phyloP scores from a whole-genome alignment of 2,797 vertebrate species.

The Pitangus sulphuratus region DNA sequence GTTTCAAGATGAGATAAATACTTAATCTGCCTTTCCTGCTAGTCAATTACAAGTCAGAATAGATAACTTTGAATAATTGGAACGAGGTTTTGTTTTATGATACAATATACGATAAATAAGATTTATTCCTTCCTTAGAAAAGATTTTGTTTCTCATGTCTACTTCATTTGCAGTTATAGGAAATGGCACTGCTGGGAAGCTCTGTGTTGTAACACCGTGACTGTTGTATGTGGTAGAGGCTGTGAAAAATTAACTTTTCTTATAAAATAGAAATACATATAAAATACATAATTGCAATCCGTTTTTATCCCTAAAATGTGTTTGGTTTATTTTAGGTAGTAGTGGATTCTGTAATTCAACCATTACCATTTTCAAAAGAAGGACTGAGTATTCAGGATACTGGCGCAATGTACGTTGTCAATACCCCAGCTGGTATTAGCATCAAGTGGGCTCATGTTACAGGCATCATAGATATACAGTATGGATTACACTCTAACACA shows the following conservation, averaged over 20 bases:
- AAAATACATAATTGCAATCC: background rate
- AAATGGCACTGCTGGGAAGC: background rate
- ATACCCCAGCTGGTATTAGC: constrained; percentile 88
- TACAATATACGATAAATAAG: background rate
- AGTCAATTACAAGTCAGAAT: background rate
- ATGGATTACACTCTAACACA: constrained; percentile 79
- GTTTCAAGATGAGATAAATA: background rate
- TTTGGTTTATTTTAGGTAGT: constrained; percentile 82
- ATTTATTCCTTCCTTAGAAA: background rate
- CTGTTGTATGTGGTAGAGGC: background rate
- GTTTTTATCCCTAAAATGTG: background rate
- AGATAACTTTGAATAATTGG: background rate
- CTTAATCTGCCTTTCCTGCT: background rate
- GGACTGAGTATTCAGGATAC: constrained; percentile 92
- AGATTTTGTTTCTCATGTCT: background rate
- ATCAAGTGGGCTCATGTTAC: constrained; percentile 98
- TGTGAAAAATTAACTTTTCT: background rate
- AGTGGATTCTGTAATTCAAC: constrained; percentile 86
- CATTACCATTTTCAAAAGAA: constrained; percentile 88
- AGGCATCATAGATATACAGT: constrained; percentile 94
- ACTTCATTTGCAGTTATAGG: background rate
- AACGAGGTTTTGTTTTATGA: background rate
- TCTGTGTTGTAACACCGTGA: background rate
- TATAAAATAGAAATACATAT: background rate
- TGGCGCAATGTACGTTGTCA: constrained; percentile 92